phyloP scores from a whole-genome alignment of 2,113 vertebrate species.

The Phocoena sinus region DNA sequence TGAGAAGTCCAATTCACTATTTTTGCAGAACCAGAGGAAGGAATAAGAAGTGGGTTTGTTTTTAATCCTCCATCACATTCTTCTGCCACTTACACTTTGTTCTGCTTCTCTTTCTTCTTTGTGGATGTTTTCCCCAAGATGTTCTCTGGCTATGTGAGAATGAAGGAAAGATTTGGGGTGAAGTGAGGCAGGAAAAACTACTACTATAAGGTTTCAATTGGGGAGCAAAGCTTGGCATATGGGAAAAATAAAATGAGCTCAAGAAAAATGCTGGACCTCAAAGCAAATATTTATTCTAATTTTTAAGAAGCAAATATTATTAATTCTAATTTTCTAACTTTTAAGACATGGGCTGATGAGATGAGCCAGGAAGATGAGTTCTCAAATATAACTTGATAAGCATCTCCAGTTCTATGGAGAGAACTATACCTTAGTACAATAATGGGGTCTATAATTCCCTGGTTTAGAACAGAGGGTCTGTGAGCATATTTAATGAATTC shows the following conservation, averaged over 20 bases:
- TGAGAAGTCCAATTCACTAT: neutral
- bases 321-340: neutral
- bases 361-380: neutral
- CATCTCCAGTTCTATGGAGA: neutral
- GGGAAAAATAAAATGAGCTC: neutral
- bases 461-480: rapidly evolving
- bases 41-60: too few relatives aligned
- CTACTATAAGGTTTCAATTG: neutral
- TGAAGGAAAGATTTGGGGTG: neutral
- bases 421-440: neutral
- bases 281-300: too few relatives aligned
- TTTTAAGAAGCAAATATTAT: neutral
- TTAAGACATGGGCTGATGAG: neutral
- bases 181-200: neutral
- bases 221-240: neutral
- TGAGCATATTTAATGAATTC: neutral
- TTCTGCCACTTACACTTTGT: neutral
- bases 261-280: neutral
- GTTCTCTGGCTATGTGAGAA: neutral
- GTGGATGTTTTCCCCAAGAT: neutral
- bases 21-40: neutral
- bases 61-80: too few relatives aligned
- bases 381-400: neutral
- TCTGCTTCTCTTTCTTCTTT: neutral
- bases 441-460: too few relatives aligned